Evolutionary conservation across 2,113 vertebrate genomes (phyloP).

Genomic region (Mesocricetus auratus): DNA sequence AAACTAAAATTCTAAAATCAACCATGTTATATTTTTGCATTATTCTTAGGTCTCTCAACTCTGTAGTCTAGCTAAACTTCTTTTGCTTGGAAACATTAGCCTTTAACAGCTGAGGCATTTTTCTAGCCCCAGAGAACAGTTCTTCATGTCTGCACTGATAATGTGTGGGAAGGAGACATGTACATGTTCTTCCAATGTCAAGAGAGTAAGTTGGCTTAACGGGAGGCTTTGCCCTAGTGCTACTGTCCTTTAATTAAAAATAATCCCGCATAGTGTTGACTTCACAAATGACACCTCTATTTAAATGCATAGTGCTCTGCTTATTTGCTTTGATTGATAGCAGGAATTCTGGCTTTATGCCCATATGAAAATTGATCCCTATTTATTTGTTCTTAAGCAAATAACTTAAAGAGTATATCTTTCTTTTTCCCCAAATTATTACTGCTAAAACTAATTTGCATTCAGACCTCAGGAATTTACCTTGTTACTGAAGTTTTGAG

Average conservation of each 20-base stretch:
- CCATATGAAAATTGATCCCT: background rate
- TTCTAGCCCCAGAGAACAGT: background rate
- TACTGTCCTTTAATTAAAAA: conserved; percentile 47
- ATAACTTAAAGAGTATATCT: conserved; percentile 53
- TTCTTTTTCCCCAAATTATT: conserved; percentile 18
- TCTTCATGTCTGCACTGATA: background rate
- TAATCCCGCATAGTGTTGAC: conserved; percentile 39
- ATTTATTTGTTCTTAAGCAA: conserved; percentile 52
- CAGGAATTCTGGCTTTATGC: background rate
- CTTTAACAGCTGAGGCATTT: background rate
- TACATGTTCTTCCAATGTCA: background rate
- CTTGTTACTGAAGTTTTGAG: conserved; percentile 69
- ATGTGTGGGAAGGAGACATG: background rate
- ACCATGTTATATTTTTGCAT: background rate
- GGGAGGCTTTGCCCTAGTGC: background rate
- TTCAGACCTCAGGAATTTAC: conserved; percentile 70
- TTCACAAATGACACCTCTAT: background rate
- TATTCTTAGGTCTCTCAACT: background rate
- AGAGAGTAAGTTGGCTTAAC: background rate
- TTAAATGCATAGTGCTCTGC: background rate
- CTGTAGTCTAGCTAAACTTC: background rate
- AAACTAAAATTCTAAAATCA: background rate
- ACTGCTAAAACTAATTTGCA: conserved; percentile 74
- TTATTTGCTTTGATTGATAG: conserved; percentile 31
- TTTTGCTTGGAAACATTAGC: background rate